phyloP scores from a whole-genome alignment of 2,113 vertebrate species.

The Gorsachius goisagi region DNA sequence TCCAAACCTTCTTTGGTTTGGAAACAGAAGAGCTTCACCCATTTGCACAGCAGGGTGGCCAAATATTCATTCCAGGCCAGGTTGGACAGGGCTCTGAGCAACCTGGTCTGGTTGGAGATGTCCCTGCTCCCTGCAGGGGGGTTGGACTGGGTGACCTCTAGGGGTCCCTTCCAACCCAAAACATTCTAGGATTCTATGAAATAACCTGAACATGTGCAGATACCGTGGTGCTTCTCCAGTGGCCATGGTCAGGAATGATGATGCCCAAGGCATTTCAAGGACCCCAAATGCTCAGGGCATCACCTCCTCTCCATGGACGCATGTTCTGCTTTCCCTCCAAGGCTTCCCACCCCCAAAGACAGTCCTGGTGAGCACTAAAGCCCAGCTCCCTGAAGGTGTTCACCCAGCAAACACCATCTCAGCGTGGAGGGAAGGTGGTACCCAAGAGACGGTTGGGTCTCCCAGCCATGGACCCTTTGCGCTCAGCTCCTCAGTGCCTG shows the following conservation, averaged over 20 bases:
- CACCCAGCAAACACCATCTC: neutral
- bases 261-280: accelerated
- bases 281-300: neutral
- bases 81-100: too few relatives aligned
- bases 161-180: too few relatives aligned
- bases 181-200: too few relatives aligned
- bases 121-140: too few relatives aligned
- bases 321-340: neutral
- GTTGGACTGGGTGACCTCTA: too few relatives aligned
- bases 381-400: neutral
- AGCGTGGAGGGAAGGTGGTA: accelerated
- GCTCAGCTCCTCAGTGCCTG: neutral
- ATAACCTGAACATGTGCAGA: accelerated
- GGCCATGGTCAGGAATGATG: neutral
- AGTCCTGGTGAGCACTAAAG: neutral
- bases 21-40: neutral
- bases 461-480: accelerated
- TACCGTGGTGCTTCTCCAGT: accelerated
- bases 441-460: neutral
- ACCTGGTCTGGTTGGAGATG: too few relatives aligned
- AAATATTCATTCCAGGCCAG: too few relatives aligned
- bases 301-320: accelerated
- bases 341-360: accelerated
- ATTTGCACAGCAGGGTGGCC: too few relatives aligned
- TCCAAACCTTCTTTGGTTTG: neutral